Base-by-base conservation (phyloP, 92 coral and sea anemone genomes). In the Epizoanthus rinbou region DNA sequence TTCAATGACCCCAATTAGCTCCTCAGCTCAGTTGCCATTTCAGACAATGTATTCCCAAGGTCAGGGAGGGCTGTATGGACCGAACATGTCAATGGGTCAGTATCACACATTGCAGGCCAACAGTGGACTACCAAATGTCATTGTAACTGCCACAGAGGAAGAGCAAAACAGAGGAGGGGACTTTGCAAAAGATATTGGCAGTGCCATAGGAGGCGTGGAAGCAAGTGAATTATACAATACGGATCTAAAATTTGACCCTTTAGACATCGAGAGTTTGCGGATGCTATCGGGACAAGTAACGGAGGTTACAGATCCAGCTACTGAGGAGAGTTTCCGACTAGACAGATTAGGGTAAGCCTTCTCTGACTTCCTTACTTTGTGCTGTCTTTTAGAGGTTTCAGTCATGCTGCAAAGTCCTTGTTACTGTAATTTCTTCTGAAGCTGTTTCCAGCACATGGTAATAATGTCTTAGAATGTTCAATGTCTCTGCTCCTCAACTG, bases 221-320 rank as follows among this genome's bases (percentile, higher is more conserved):
- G 37, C 54, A 47, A 47, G 70, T 8, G 82, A 78, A 43, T 65
- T 78, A 19, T 78, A 78, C 41, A 59, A 69, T 39, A 50, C 70
- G 16, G 82, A 78, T 78, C 64, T 78, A 59, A 78, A 78, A 78
- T 78, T 78, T 33, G 98, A 92, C 62, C 98, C 94, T 1, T 84
- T 93, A 54, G 99, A 90, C 89, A 90, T 89, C 84, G 93, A 87
- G 80, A 95, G 94, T 73, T 90, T 93, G 85, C 93, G 86, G 87
- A 97, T 90, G 95, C 80, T 92, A 83, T 93, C 99, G 68, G 94
- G 97, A 41, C 98, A 92, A 14, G 97, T 90, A 13, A 73, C 98
- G 25, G 95, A 91, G 73, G 94, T 93, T 19, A 91, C 94, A 14
- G 98, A 93, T 74, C 91, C 91, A 53, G 98, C 98, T 2, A 89